Conservation (phyloP, 2,888 invertebrate species). For the Bibio marci region DNA sequence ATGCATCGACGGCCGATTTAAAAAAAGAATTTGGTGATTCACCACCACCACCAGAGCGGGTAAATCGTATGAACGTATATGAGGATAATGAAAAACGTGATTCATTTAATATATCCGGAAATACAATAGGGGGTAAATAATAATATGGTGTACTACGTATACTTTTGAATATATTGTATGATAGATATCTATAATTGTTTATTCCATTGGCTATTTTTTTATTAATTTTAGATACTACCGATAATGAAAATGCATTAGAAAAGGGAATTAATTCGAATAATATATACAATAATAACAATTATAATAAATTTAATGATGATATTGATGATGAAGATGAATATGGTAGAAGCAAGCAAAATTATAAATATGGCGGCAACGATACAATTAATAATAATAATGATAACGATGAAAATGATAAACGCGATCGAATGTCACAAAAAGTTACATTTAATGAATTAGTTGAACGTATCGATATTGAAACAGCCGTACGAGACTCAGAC, state of each 20-base stretch:
- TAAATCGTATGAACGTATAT: too few relatives aligned
- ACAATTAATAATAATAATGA: too few relatives aligned
- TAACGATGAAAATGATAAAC: not conserved
- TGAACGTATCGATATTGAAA: constrained; percentile 32
- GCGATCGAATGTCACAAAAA: constrained; percentile 29
- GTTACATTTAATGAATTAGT: constrained; percentile 39
- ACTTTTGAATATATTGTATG: too few relatives aligned
- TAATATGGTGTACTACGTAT: not conserved
- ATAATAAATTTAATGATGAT: not conserved
- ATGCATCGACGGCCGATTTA: not conserved
- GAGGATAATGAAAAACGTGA: not conserved
- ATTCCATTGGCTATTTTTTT: too few relatives aligned
- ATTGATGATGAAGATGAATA: not conserved
- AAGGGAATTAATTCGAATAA: too few relatives aligned
- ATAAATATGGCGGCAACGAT: not conserved
- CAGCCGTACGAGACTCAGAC: not conserved
- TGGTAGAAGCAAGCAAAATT: not conserved
- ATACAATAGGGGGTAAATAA: not conserved
- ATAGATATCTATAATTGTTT: too few relatives aligned
- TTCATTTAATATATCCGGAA: not conserved
- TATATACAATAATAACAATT: not conserved
- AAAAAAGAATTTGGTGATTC: not conserved
- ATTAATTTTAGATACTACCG: too few relatives aligned
- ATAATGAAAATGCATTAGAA: too few relatives aligned
- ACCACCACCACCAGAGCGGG: not conserved